Evolutionary conservation across 2,113 vertebrate genomes (phyloP).

Genomic region (Gasterosteus nipponicus): DNA sequence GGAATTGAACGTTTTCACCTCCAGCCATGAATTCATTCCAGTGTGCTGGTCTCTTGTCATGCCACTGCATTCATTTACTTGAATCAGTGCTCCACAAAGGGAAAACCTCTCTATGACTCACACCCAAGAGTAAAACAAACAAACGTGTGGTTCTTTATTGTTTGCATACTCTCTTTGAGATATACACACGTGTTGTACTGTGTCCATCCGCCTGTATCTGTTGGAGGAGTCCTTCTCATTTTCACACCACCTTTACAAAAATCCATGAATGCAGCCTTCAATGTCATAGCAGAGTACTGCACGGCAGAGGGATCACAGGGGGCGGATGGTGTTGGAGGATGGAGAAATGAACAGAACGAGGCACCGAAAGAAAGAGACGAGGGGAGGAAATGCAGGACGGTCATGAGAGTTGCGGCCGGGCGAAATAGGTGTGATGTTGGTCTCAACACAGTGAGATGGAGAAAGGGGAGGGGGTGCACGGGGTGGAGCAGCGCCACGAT

Average conservation of each 20-base stretch:
- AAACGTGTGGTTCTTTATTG: not conserved
- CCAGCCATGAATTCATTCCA: slow-evolving; percentile 49
- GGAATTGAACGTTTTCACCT: slow-evolving; percentile 51
- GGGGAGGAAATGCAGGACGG: slow-evolving; percentile 36
- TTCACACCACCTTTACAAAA: slow-evolving; percentile 65
- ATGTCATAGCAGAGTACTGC: slow-evolving; percentile 73
- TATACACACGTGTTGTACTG: not conserved
- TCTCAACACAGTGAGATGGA: slow-evolving; percentile 39
- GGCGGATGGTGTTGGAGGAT: slow-evolving; percentile 50
- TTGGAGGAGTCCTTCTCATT: slow-evolving; percentile 46
- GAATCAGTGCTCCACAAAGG: slow-evolving; percentile 44
- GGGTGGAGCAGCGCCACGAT: slow-evolving; percentile 50
- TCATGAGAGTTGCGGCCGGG: slow-evolving; percentile 51
- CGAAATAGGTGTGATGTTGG: slow-evolving; percentile 61
- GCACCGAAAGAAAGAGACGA: slow-evolving; percentile 29
- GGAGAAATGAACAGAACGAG: slow-evolving; percentile 27
- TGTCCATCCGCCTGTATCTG: slow-evolving; percentile 20
- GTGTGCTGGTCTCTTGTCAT: slow-evolving; percentile 48
- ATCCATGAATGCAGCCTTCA: slow-evolving; percentile 77
- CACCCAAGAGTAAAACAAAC: slow-evolving; percentile 3
- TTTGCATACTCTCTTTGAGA: not conserved
- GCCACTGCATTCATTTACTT: slow-evolving; percentile 58
- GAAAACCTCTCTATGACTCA: slow-evolving; percentile 54
- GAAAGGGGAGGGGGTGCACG: slow-evolving; percentile 46
- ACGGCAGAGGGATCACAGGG: slow-evolving; percentile 35